Evolutionary conservation across 2,797 vertebrate genomes (phyloP).

Genomic region (Bovichtus variegatus): DNA sequence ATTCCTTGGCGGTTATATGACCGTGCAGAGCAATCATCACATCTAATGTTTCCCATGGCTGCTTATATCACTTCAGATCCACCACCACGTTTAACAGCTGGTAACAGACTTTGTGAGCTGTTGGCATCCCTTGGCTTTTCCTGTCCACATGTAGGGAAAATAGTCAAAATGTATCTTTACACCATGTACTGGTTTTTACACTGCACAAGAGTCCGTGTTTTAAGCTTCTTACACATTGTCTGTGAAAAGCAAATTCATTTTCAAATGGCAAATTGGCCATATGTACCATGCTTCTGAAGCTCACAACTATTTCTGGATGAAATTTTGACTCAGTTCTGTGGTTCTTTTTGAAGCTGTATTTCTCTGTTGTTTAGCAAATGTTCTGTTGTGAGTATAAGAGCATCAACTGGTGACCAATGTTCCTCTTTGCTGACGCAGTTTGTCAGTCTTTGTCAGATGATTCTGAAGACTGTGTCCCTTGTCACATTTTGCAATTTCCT

Average conservation of each 20-base stretch:
- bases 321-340: slow-evolving; percentile 6
- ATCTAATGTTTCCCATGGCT: slow-evolving; percentile 62
- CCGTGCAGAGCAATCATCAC: slow-evolving; percentile 54
- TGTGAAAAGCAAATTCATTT: background rate
- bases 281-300: background rate
- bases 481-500: slow-evolving; percentile 24
- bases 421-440: slow-evolving; percentile 24
- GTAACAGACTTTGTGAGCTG: slow-evolving; percentile 39
- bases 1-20: slow-evolving; percentile 65
- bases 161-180: slow-evolving; percentile 32
- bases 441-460: slow-evolving; percentile 34
- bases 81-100: slow-evolving; percentile 54
- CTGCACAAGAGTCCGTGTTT: slow-evolving; percentile 6
- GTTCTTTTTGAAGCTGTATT: background rate
- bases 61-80: slow-evolving; percentile 50
- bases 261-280: slow-evolving; percentile 9
- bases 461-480: slow-evolving; percentile 19
- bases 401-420: slow-evolving; percentile 11
- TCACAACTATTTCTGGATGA: background rate
- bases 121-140: slow-evolving; percentile 23
- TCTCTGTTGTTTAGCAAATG: slow-evolving; percentile 7
- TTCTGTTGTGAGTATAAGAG: slow-evolving; percentile 27
- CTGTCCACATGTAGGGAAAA: slow-evolving; percentile 19
- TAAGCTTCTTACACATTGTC: slow-evolving; percentile 5
- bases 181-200: slow-evolving; percentile 36